Evolutionary conservation across 2,888 invertebrate genomes (phyloP).

Genomic region (Microdon myrmicae): DNA sequence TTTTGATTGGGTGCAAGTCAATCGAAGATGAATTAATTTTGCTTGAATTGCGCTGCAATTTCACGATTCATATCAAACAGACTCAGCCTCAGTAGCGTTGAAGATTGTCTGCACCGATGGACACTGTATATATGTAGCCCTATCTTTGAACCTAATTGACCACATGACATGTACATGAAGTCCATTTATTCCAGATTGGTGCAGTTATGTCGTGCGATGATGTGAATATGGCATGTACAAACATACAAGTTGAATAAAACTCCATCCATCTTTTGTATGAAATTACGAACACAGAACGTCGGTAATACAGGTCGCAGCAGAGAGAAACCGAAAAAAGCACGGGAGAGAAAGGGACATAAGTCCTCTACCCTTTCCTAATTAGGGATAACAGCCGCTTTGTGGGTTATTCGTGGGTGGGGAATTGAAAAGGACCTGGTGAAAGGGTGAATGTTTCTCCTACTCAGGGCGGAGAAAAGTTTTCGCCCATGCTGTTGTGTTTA

Average conservation of each 20-base stretch:
- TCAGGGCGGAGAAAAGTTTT: slow-evolving; percentile 11
- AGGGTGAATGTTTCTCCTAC: background rate
- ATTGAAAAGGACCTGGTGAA: background rate
- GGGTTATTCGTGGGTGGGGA: slow-evolving; percentile 12
- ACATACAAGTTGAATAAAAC: background rate
- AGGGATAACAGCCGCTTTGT: slow-evolving; percentile 38
- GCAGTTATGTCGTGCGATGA: no score
- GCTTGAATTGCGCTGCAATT: slow-evolving; percentile 21
- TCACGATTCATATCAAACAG: slow-evolving; percentile 10
- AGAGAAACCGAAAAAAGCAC: background rate
- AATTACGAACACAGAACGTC: background rate
- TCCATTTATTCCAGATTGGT: no score
- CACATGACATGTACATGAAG: no score
- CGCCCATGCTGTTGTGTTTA: slow-evolving; percentile 21
- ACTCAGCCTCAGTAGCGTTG: no score
- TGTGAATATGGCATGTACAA: no score
- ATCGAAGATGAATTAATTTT: slow-evolving; percentile 46
- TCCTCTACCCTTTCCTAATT: slow-evolving; percentile 16
- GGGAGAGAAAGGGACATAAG: background rate
- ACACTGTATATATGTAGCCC: background rate
- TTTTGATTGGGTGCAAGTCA: slow-evolving; percentile 40
- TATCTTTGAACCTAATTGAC: slow-evolving; percentile 1
- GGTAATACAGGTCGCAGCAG: background rate
- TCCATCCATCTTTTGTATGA: background rate
- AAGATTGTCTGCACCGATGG: slow-evolving; percentile 6